Evolutionary conservation across 2,113 vertebrate genomes (phyloP).

Genomic region (Eupsittula cactorum): DNA sequence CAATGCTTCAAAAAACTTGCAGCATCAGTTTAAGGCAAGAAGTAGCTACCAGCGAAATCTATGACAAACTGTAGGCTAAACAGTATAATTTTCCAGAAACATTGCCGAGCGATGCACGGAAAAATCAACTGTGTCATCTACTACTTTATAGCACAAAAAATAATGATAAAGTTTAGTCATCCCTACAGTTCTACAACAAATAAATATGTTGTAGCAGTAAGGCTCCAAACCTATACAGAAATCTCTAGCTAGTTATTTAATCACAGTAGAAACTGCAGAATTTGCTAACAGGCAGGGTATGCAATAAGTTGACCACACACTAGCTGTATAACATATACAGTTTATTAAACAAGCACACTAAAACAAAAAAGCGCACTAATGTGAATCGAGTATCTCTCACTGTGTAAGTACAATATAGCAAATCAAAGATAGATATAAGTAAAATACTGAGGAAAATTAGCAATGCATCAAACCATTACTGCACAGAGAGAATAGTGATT

Average conservation of each 20-base stretch:
- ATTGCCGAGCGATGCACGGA: background rate
- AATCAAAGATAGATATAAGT: background rate
- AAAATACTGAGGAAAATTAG: background rate
- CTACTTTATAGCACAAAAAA: background rate
- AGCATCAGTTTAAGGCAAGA: background rate
- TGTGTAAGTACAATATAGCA: background rate
- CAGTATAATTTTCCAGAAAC: background rate
- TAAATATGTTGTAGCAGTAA: background rate
- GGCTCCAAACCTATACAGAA: background rate
- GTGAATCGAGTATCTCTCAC: background rate
- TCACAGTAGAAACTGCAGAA: background rate
- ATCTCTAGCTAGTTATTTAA: background rate
- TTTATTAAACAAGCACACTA: background rate
- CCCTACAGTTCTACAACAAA: background rate
- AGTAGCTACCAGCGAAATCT: background rate
- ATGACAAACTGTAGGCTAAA: background rate
- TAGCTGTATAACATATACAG: background rate
- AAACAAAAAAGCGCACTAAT: background rate
- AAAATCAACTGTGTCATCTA: background rate
- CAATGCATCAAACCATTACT: background rate
- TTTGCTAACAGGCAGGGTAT: background rate
- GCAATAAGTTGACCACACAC: background rate
- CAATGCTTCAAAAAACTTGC: background rate
- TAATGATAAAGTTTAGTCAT: background rate
- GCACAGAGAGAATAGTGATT: background rate